Evolutionary conservation across 2,888 invertebrate genomes (phyloP).

Genomic region (Acleris cristana): DNA sequence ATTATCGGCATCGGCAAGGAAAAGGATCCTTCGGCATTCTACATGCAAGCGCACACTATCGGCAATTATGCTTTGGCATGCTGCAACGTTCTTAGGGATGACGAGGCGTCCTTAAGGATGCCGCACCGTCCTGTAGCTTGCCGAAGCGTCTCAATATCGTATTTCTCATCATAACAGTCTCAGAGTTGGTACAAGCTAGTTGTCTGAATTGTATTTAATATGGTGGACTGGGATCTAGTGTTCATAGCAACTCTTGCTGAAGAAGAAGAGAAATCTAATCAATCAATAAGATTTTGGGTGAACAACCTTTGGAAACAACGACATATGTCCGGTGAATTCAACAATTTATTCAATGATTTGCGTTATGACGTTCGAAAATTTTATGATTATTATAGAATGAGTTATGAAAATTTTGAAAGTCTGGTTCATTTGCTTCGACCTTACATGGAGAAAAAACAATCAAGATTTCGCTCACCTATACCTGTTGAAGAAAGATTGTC

Average conservation of each 20-base stretch:
- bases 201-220: conserved; percentile 7
- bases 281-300: conserved; percentile 41
- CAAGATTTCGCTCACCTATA: conserved; percentile 40
- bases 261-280: conserved; percentile 41
- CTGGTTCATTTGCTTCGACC: conserved; percentile 32
- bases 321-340: conserved; percentile 39
- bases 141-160: conserved; percentile 41
- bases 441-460: conserved; percentile 7
- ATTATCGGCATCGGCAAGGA: too few relatives aligned
- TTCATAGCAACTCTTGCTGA: conserved; percentile 40
- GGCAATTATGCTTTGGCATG: conserved; percentile 4
- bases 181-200: conserved; percentile 36
- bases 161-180: conserved; percentile 39
- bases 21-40: too few relatives aligned
- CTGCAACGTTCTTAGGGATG: conserved; percentile 2
- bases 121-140: conserved; percentile 36
- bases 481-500: conserved; percentile 42
- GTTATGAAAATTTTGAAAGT: too few relatives aligned
- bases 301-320: conserved; percentile 40
- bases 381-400: too few relatives aligned
- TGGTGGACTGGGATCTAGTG: conserved; percentile 42
- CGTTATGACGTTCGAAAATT: conserved; percentile 19
- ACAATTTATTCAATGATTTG: conserved; percentile 40
- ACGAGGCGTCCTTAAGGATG: background rate
- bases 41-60: too few relatives aligned